phyloP scores from a whole-genome alignment of 2,888 invertebrate genomes.

The Drosophila cracens region DNA sequence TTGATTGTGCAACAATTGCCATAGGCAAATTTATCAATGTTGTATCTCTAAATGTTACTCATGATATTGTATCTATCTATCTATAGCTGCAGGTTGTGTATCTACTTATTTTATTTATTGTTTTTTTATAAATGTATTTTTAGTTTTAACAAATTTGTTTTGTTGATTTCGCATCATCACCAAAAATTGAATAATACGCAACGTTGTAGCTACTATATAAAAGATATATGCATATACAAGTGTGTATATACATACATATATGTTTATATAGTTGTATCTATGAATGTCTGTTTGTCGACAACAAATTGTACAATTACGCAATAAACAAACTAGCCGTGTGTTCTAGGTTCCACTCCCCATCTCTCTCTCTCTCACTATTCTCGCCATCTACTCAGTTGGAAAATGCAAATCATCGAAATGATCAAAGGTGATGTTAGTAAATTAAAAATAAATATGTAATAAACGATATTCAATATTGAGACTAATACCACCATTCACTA shows the following conservation, averaged over 20 bases:
- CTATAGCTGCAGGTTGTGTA: slow-evolving; percentile 43
- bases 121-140: slow-evolving; percentile 56
- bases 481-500: neutral
- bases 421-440: slow-evolving; percentile 46
- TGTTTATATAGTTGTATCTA: neutral
- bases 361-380: neutral
- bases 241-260: neutral
- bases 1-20: slow-evolving; percentile 60
- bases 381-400: slow-evolving; percentile 31
- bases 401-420: slow-evolving; percentile 60
- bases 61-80: slow-evolving; percentile 23
- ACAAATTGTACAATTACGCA: slow-evolving; percentile 55
- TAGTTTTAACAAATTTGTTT: slow-evolving; percentile 65
- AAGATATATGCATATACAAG: slow-evolving; percentile 14
- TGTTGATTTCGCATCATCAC: slow-evolving; percentile 61
- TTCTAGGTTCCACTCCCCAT: slow-evolving; percentile 12
- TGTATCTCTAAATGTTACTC: slow-evolving; percentile 33
- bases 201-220: slow-evolving; percentile 28
- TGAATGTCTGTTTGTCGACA: slow-evolving; percentile 30
- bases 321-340: slow-evolving; percentile 50
- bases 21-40: slow-evolving; percentile 37
- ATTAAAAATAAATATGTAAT: slow-evolving; percentile 35
- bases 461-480: neutral
- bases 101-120: slow-evolving; percentile 35
- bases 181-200: slow-evolving; percentile 49